Evolutionary conservation across 1,140 invertebrate genomes (phyloP).

Genomic region (Cepaea nemoralis): DNA sequence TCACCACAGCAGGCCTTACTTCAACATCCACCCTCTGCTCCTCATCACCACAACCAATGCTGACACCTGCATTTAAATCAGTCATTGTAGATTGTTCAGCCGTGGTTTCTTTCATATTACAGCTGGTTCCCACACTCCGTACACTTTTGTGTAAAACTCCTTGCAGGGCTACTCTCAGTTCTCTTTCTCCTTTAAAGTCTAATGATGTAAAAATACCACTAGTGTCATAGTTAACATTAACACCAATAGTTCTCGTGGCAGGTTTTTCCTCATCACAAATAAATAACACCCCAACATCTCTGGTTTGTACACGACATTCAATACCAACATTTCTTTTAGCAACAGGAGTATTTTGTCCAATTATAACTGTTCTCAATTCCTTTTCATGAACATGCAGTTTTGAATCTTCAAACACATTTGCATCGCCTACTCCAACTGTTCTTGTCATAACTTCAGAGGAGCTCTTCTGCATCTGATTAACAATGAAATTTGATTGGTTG

Average conservation of each 20-base stretch:
- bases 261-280: slow-evolving; percentile 66
- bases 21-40: slow-evolving; percentile 62
- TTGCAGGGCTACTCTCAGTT: slow-evolving; percentile 62
- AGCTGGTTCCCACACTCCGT: slow-evolving; percentile 61
- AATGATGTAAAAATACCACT: slow-evolving; percentile 57
- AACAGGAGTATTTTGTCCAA: slow-evolving; percentile 53
- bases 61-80: slow-evolving; percentile 48
- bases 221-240: slow-evolving; percentile 63
- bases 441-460: slow-evolving; percentile 60
- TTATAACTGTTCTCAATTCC: slow-evolving; percentile 69
- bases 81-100: slow-evolving; percentile 49
- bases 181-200: slow-evolving; percentile 63
- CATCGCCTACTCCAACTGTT: slow-evolving; percentile 69
- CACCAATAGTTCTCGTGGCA: slow-evolving; percentile 58
- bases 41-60: slow-evolving; percentile 59
- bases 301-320: slow-evolving; percentile 78
- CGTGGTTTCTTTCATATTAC: slow-evolving; percentile 53
- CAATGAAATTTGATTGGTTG: slow-evolving; percentile 34
- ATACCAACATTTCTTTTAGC: slow-evolving; percentile 77
- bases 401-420: slow-evolving; percentile 65
- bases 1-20: slow-evolving; percentile 52
- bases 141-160: slow-evolving; percentile 66
- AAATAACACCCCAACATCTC: slow-evolving; percentile 71
- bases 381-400: slow-evolving; percentile 69
- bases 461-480: slow-evolving; percentile 44